These are phyloP conservation scores for Cladopsammia gracilis DNA, from an alignment of 64 coral and sea anemone genomes.

Conservation along the genomic window DNA sequence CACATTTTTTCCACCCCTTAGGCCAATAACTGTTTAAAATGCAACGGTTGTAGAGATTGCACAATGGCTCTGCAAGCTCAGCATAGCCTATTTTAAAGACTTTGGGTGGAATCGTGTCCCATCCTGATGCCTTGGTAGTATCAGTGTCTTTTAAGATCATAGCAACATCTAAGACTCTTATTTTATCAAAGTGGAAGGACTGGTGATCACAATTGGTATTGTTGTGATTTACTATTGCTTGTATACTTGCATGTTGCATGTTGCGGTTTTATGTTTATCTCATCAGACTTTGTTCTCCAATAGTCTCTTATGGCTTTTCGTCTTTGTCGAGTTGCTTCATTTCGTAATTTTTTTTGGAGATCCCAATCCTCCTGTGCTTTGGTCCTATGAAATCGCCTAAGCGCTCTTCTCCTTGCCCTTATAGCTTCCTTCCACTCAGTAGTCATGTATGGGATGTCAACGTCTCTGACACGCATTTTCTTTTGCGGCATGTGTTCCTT, in stretches of 20 bases:
- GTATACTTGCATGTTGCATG: constrained; percentile 58
- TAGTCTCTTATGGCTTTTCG: background rate
- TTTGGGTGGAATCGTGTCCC: too few species aligned
- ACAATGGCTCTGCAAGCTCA: background rate
- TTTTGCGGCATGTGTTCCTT: constrained; percentile 66
- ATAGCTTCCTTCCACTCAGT: constrained; percentile 59
- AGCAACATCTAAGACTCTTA: too few species aligned
- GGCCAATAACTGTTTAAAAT: too few species aligned
- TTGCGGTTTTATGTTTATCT: too few species aligned
- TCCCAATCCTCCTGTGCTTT: constrained; percentile 68
- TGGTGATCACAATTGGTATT: constrained; percentile 4
- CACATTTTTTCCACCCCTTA: too few species aligned
- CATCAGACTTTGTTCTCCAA: too few species aligned
- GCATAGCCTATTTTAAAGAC: too few species aligned
- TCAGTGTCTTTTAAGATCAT: too few species aligned
- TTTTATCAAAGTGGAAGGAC: constrained; percentile 6
- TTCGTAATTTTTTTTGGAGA: too few species aligned
- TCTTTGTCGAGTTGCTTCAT: constrained; percentile 14
- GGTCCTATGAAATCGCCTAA: constrained; percentile 24
- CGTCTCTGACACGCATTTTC: constrained; percentile 64
- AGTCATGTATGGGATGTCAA: constrained; percentile 70
- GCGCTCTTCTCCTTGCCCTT: constrained; percentile 31
- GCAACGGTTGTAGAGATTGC: too few species aligned
- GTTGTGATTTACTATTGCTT: constrained; percentile 42
- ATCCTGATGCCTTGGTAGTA: too few species aligned